A percentile compares a stretch with the other conserved stretches of the same genome.
These are phyloP conservation scores for Cassiopea andromeda DNA, from an alignment of 30 jellyfish, hydroid and myxozoan species.

Conservation along the genomic window DNA sequence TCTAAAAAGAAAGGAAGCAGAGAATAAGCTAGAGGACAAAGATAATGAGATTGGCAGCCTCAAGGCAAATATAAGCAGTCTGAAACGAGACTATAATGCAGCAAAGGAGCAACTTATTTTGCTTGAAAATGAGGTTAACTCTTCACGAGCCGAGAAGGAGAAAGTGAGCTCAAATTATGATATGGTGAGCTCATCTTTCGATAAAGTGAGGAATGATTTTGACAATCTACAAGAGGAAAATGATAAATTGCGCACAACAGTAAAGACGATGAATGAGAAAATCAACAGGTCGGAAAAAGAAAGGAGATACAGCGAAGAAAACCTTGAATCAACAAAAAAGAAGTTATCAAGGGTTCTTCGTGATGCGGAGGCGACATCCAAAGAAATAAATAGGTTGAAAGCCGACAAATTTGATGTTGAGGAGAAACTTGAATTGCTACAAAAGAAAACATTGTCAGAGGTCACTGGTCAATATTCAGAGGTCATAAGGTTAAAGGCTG, in stretches of 20 bases:
- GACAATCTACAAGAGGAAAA: constrained; percentile 37
- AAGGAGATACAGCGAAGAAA: constrained; percentile 39
- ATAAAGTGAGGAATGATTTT: constrained; percentile 11
- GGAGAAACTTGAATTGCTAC: constrained; percentile 55
- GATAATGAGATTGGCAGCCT: constrained; percentile 11
- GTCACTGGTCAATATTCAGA: constrained; percentile 77
- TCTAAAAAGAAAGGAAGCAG: constrained; percentile 28
- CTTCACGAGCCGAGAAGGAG: constrained; percentile 37
- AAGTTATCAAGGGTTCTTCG: constrained; percentile 29
- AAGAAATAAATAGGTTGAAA: constrained; percentile 41
- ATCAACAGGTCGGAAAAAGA: constrained; percentile 30
- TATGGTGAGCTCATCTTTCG: constrained; percentile 18
- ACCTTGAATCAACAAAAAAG: constrained; percentile 34
- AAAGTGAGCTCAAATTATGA: constrained; percentile 7
- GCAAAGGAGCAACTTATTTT: constrained; percentile 27
- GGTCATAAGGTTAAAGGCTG: constrained; percentile 75
- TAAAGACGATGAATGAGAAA: constrained; percentile 40
- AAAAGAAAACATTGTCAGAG: constrained; percentile 66
- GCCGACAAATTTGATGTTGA: constrained; percentile 26
- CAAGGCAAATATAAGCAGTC: constrained; percentile 5
- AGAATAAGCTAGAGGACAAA: constrained; percentile 36
- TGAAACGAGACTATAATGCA: constrained; percentile 15
- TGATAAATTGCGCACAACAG: constrained; percentile 19
- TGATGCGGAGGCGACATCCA: constrained; percentile 26
- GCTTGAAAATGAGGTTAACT: constrained; percentile 21